A percentile compares a stretch with the other conserved stretches of the same genome.
phyloP scores from a whole-genome alignment of 2,113 vertebrate species.

The Dipodomys stephensi region DNA sequence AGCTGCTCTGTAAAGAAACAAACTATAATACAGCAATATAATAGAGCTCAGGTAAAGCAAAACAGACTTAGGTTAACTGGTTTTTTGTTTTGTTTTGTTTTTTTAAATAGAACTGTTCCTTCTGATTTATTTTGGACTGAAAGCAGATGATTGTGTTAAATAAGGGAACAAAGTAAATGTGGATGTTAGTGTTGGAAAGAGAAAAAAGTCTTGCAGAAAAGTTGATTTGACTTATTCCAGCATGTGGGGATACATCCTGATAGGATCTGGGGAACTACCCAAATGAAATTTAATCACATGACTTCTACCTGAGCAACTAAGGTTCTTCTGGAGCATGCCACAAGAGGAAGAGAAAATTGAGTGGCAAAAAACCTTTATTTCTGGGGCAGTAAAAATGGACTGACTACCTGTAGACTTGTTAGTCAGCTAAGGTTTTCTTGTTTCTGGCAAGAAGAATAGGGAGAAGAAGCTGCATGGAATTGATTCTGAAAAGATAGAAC shows the following conservation, averaged over 20 bases:
- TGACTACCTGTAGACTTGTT: background rate
- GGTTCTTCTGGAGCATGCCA: background rate
- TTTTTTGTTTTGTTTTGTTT: background rate
- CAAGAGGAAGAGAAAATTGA: background rate
- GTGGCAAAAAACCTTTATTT: background rate
- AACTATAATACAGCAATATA: background rate
- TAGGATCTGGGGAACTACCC: background rate
- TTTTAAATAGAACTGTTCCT: background rate
- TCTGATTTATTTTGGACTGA: conserved; percentile 45
- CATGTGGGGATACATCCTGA: background rate
- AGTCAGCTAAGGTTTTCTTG: background rate
- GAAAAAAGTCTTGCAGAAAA: conserved; percentile 27
- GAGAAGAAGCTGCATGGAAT: background rate
- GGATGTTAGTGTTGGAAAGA: background rate
- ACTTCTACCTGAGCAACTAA: background rate
- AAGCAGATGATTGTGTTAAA: conserved; percentile 30
- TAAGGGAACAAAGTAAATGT: conserved; percentile 44
- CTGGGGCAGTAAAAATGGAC: background rate
- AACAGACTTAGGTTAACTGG: background rate
- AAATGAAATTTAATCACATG: background rate
- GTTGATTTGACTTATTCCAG: background rate
- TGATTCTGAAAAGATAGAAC: background rate
- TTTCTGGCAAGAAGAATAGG: background rate
- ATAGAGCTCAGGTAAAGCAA: background rate
- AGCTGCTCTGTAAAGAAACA: background rate